phyloP scores from a whole-genome alignment of 2,113 vertebrate species.

The Mustela nigripes region DNA sequence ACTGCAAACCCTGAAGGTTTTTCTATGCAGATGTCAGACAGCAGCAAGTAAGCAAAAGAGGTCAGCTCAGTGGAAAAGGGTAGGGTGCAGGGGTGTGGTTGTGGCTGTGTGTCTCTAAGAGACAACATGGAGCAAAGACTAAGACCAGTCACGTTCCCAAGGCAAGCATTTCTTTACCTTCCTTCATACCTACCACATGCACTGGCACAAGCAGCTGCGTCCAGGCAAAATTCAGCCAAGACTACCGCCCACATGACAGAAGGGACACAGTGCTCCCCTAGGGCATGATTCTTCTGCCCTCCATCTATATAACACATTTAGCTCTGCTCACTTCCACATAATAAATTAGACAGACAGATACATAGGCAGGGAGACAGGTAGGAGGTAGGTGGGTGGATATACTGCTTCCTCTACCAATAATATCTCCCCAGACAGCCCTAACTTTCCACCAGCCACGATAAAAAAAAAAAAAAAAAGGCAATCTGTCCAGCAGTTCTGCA shows the following conservation, averaged over 20 bases:
- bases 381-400: not conserved
- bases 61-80: not conserved
- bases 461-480: constrained; percentile 12
- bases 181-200: not conserved
- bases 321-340: not conserved
- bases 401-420: not conserved
- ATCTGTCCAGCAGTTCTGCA: not conserved
- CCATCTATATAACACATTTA: not conserved
- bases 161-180: not conserved
- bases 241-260: not conserved
- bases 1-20: not conserved
- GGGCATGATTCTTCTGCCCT: not conserved
- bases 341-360: not conserved
- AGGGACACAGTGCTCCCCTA: not conserved
- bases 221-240: not conserved
- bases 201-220: too few species aligned
- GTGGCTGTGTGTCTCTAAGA: not conserved
- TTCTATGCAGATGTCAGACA: not conserved
- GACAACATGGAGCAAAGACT: too few species aligned
- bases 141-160: not conserved
- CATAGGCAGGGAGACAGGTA: not conserved
- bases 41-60: not conserved
- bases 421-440: not conserved
- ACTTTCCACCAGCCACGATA: not conserved
- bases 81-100: not conserved